Percentiles rank a stretch among this genome's conserved stretches.
Evolutionary conservation across 2,797 vertebrate genomes (phyloP).

Genomic region (Carcharodon carcharias): DNA sequence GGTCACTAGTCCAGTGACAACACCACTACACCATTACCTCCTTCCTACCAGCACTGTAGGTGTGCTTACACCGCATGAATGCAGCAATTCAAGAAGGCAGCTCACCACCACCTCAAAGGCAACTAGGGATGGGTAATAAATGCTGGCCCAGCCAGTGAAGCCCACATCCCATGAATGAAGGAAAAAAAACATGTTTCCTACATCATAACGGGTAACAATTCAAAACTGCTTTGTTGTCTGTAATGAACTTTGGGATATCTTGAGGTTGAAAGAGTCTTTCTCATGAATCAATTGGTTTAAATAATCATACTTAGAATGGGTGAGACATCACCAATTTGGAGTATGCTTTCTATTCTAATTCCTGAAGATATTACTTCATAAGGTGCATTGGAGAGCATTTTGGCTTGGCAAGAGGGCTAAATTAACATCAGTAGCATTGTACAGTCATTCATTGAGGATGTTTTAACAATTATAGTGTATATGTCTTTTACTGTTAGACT

Average conservation of each 20-base stretch:
- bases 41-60: too few species aligned
- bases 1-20: too few species aligned
- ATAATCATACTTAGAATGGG: not conserved
- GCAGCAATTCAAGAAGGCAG: too few species aligned
- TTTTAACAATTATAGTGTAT: not conserved
- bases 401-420: not conserved
- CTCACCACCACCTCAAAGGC: too few species aligned
- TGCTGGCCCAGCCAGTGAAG: too few species aligned
- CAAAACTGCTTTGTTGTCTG: not conserved
- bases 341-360: not conserved
- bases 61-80: too few species aligned
- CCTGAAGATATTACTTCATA: not conserved
- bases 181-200: too few species aligned
- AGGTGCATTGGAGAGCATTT: not conserved
- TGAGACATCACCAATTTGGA: not conserved
- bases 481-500: not conserved
- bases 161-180: too few species aligned
- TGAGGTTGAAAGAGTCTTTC: not conserved
- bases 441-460: not conserved
- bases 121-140: too few species aligned
- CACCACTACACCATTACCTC: too few species aligned
- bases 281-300: not conserved
- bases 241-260: not conserved
- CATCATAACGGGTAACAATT: not conserved
- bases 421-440: not conserved